Evolutionary conservation across 2,113 vertebrate genomes (phyloP).

Genomic region (Bagarius yarrelli): DNA sequence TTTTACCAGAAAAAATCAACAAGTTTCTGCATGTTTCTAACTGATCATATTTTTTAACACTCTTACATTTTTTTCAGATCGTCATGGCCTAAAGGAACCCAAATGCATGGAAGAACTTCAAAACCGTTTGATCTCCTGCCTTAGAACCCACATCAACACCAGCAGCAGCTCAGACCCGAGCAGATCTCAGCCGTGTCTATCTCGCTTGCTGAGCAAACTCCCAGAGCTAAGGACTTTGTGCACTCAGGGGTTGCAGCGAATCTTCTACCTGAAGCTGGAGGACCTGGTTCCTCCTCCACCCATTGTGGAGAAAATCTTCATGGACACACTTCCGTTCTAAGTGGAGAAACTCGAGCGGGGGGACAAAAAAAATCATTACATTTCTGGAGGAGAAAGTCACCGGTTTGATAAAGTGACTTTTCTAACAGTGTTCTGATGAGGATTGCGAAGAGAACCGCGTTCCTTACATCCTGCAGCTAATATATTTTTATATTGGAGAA

Average conservation of each 20-base stretch:
- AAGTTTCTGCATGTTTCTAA: no score
- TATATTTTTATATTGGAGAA: constrained; percentile 12
- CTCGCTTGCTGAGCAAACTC: constrained; percentile 86
- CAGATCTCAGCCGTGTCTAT: constrained; percentile 79
- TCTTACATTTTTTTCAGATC: constrained; percentile 68
- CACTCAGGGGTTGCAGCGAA: constrained; percentile 91
- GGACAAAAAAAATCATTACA: not conserved
- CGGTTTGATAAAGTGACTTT: not conserved
- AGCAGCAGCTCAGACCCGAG: constrained; percentile 66
- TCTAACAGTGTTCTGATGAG: not conserved
- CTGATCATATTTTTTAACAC: not conserved
- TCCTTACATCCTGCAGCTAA: not conserved
- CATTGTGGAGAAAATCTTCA: constrained; percentile 92
- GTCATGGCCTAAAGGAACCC: constrained; percentile 88
- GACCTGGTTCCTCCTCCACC: constrained; percentile 88
- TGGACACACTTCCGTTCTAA: constrained; percentile 94
- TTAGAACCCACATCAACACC: constrained; percentile 86
- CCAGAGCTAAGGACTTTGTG: constrained; percentile 91
- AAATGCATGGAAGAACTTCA: constrained; percentile 89
- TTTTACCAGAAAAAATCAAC: not conserved
- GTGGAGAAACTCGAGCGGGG: not conserved
- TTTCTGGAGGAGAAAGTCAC: not conserved
- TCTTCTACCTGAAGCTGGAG: constrained; percentile 95
- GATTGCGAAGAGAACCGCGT: not conserved
- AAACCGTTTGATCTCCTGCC: constrained; percentile 85